A percentile compares a stretch with the other conserved stretches of the same genome.
Evolutionary conservation across 2,797 vertebrate genomes (phyloP).

Genomic region (Sebastes jordani): DNA sequence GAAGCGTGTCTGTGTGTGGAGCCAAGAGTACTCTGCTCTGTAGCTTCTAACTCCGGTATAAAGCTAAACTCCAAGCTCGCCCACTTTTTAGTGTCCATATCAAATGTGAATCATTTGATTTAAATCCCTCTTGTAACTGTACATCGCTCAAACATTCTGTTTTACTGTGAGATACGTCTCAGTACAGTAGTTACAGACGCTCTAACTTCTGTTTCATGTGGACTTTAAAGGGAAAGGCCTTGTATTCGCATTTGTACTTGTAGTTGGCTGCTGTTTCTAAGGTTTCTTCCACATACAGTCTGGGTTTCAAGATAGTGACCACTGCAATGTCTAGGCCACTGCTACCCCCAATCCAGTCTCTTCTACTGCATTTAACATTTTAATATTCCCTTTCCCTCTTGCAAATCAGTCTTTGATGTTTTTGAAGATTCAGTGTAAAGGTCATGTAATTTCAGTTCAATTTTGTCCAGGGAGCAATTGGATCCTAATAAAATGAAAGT

Average conservation of each 20-base stretch:
- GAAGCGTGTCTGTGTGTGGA: too few relatives aligned
- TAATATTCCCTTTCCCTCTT: constrained; percentile 18
- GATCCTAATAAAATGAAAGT: constrained; percentile 46
- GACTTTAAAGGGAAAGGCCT: neutral
- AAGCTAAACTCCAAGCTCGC: too few relatives aligned
- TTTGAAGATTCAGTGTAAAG: constrained; percentile 27
- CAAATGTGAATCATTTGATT: too few relatives aligned
- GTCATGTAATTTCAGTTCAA: constrained; percentile 14
- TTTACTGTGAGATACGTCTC: too few relatives aligned
- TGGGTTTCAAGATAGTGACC: neutral
- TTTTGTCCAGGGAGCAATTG: constrained; percentile 19
- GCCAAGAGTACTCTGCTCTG: too few relatives aligned
- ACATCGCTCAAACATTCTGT: too few relatives aligned
- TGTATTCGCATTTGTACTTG: neutral
- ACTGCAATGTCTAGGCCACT: neutral
- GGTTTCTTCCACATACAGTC: neutral
- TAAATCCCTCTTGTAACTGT: too few relatives aligned
- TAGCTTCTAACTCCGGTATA: too few relatives aligned
- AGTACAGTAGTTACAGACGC: too few relatives aligned
- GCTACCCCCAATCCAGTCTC: neutral
- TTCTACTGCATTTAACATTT: constrained; percentile 18
- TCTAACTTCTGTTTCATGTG: too few relatives aligned
- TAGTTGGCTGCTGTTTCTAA: neutral
- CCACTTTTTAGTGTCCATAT: too few relatives aligned
- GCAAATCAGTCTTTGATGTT: constrained; percentile 39